Base-by-base conservation (phyloP, 2,113 vertebrate species). In the Tetrao urogallus region DNA sequence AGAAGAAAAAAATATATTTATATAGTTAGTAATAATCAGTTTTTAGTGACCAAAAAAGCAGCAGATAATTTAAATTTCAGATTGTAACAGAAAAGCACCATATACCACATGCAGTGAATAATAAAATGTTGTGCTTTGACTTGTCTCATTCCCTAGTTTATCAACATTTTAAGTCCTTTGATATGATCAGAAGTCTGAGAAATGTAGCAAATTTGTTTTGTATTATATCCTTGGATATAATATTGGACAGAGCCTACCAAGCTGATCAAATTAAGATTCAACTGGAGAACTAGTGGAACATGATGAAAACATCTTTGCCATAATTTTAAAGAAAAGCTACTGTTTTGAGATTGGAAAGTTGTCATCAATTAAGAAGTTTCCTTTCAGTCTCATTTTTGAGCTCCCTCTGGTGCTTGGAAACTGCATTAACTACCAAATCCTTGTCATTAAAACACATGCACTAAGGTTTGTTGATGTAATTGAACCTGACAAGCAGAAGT, bases 321-420 rank as follows among this genome's bases (percentile, higher is more conserved):
- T 2, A 82, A 61, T 75, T 78, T 89, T 60, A 34, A 72, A 32
- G 45, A 4, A 50, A 40, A 5, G 50, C 16, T 20, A 7, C 28
- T 67, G 11, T 54, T 88, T 79, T 77, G 60, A 38, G 30, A 13
- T 64, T 81, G 48, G 12, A 8, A 70, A 34, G 10, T 88, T 86
- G 27, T 57, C 21, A 57, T 21, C 69, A 43, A 47, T 60, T 36
- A 74, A 27, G 67, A 43, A 25, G 13, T 69, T 89, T 81, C 65
- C 47, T 88, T 81, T 87, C 25, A 60, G 25, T 60, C 32, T 92
- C 74, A 13, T 66, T 94, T 94, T 83, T 94, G 42, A 90, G 91
- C 94, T 93, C 93, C 93, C 93, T 90, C 96, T 97, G 54, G 82
- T 97, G 93, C 76, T 88, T 69, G 63, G 36, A 83, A 91, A 65